Evolutionary conservation across 2,888 invertebrate genomes (phyloP), one percentile per base, ranked within the genome.

Genomic region (Megamerina dolium): DNA sequence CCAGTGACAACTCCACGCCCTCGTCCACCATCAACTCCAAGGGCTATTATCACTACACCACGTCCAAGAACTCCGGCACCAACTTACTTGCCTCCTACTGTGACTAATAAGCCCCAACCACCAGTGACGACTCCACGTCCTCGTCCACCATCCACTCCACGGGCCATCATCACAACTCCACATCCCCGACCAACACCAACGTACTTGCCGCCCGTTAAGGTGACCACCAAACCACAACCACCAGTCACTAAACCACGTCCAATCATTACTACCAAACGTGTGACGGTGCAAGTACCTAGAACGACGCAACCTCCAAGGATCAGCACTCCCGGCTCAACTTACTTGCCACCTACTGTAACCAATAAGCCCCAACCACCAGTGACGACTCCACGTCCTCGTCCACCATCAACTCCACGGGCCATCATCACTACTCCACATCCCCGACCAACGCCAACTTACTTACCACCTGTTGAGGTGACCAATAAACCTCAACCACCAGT

Each of bases 81-180:
- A n/a, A 59, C 58, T 0, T 56, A 57, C 12, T 37, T 55, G 49
- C 50, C 57, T 20, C 58, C 57, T n/a, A n/a, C n/a, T n/a, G n/a
- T n/a, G n/a, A n/a, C n/a, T n/a, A n/a, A n/a, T n/a, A n/a, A n/a
- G n/a, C n/a, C 44, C 10, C 30, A 39, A 33, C 39, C 45, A 10
- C 38, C 47, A 14, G 8, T 31, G 4, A 43, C 43, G 5, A 40
- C 45, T 17, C 23, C 41, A 2, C 44, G 44, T 8, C 40, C 48
- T 1, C 40, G 18, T n/a, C 46, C 45, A 3, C 45, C 52, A 5
- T 10, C 48, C 30, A 50, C 50, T 9, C 45, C 43, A 4, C 29
- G 29, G 19, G 48, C 50, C 27, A 47, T 48, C 5, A 52, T 50
- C 2, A 47, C 42, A 10, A 50, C 45, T 27, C 50, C 50, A 23